Percentiles rank a stretch among this genome's conserved stretches.
Conservation (phyloP, 2,888 invertebrate genomes). For the Hirtodrosophila confusa region DNA sequence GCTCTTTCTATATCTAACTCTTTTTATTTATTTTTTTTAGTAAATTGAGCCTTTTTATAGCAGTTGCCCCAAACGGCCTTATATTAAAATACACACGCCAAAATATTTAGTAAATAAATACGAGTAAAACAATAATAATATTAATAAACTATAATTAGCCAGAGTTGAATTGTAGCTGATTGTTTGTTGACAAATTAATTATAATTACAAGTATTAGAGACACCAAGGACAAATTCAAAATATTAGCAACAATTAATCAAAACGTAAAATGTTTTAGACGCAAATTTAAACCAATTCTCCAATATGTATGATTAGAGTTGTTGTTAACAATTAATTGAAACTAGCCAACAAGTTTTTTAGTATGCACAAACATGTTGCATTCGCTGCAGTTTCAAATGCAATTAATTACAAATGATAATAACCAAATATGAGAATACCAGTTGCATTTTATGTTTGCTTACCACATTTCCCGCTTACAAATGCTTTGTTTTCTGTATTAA, state of each 20-base stretch:
- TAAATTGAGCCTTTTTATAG: slow-evolving; percentile 49
- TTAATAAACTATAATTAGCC: slow-evolving; percentile 53
- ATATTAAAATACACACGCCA: slow-evolving; percentile 28
- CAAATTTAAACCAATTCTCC: slow-evolving; percentile 41
- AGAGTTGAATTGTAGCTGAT: slow-evolving; percentile 69
- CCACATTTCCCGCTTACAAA: slow-evolving; percentile 26
- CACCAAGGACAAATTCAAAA: slow-evolving; percentile 25
- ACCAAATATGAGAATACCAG: not conserved
- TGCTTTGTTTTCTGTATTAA: slow-evolving; percentile 11
- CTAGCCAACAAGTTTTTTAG: slow-evolving; percentile 33
- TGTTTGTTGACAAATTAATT: slow-evolving; percentile 62
- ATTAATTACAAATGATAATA: not conserved
- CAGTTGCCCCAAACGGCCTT: slow-evolving; percentile 75
- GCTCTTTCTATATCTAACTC: slow-evolving; percentile 19
- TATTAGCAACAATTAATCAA: slow-evolving; percentile 20
- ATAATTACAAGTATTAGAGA: slow-evolving; percentile 23
- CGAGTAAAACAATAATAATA: slow-evolving; percentile 15
- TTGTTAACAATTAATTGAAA: slow-evolving; percentile 39
- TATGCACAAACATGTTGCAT: slow-evolving; percentile 42
- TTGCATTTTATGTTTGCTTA: slow-evolving; percentile 10
- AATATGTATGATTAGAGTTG: slow-evolving; percentile 27
- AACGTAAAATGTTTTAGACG: slow-evolving; percentile 41
- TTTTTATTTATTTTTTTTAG: slow-evolving; percentile 25
- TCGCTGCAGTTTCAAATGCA: slow-evolving; percentile 26
- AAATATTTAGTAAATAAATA: slow-evolving; percentile 28